phyloP scores from a whole-genome alignment of 2,113 vertebrate species.

The Mirounga angustirostris region DNA sequence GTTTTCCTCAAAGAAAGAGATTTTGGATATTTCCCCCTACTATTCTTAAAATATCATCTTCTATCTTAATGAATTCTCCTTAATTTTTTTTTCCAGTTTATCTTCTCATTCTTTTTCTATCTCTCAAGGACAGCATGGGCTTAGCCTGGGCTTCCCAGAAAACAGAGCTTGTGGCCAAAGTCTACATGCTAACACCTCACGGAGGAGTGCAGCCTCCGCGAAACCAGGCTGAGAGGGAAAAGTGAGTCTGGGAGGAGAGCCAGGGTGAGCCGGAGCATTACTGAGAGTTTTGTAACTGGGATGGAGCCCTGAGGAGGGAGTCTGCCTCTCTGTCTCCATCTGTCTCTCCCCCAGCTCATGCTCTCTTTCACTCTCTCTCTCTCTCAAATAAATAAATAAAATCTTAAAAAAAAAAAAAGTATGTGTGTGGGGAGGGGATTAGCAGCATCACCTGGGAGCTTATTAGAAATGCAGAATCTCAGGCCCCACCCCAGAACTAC shows the following conservation, averaged over 20 bases:
- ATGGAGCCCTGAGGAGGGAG: not conserved
- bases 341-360: not conserved
- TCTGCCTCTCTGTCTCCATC: not conserved
- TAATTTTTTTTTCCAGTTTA: not conserved
- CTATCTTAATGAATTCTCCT: not conserved
- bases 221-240: not conserved
- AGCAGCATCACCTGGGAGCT: not conserved
- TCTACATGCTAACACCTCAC: not conserved
- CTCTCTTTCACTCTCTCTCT: not conserved
- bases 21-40: not conserved
- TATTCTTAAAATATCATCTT: constrained; percentile 33
- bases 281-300: not conserved
- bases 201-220: not conserved
- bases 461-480: not conserved
- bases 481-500: not conserved
- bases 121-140: not conserved
- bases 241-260: not conserved
- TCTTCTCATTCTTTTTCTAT: constrained; percentile 15
- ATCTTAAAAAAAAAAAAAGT: not conserved
- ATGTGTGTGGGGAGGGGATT: not conserved
- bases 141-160: not conserved
- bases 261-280: rapidly evolving
- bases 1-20: not conserved
- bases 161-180: not conserved
- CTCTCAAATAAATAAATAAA: not conserved